Percentiles rank a stretch among this genome's conserved stretches.
phyloP scores from a whole-genome alignment of 2,888 invertebrate species.

The Drymonia ruficornis region DNA sequence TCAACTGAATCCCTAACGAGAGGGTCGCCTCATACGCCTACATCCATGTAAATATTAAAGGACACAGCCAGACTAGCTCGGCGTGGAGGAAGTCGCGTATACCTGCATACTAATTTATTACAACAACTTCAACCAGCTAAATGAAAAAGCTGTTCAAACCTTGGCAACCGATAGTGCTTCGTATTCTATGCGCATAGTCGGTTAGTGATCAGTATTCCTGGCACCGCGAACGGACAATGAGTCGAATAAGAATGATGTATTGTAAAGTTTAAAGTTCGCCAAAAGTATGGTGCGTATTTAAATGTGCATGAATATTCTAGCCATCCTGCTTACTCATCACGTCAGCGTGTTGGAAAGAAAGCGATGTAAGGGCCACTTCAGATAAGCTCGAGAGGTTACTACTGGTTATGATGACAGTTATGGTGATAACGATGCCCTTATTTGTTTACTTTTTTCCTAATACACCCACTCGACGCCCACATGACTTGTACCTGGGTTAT shows the following conservation, averaged over 20 bases:
- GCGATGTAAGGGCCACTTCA: constrained; percentile 57
- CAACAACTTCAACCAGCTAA: constrained; percentile 54
- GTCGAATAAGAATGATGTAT: constrained; percentile 70
- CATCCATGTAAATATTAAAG: constrained; percentile 61
- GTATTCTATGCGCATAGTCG: constrained; percentile 40
- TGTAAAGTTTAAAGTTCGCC: constrained; percentile 66
- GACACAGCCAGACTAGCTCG: constrained; percentile 64
- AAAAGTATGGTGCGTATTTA: constrained; percentile 62
- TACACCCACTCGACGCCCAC: constrained; percentile 59
- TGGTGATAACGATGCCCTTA: constrained; percentile 35
- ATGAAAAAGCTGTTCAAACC: constrained; percentile 41
- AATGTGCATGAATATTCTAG: constrained; percentile 49
- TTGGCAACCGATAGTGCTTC: constrained; percentile 29
- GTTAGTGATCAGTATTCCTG: constrained; percentile 71
- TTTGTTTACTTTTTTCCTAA: constrained; percentile 65
- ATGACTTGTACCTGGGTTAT: constrained; percentile 60
- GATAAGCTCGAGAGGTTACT: constrained; percentile 22
- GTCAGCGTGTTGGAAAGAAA: constrained; percentile 45
- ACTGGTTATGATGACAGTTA: constrained; percentile 27
- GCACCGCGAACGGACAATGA: constrained; percentile 49
- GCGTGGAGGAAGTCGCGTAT: constrained; percentile 60
- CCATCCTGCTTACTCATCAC: constrained; percentile 41
- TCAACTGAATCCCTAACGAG: constrained; percentile 38
- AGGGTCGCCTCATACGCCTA: constrained; percentile 33
- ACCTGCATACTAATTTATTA: constrained; percentile 73